phyloP scores from a whole-genome alignment of 1,140 invertebrate genomes.

The Leptoteleia sp. region DNA sequence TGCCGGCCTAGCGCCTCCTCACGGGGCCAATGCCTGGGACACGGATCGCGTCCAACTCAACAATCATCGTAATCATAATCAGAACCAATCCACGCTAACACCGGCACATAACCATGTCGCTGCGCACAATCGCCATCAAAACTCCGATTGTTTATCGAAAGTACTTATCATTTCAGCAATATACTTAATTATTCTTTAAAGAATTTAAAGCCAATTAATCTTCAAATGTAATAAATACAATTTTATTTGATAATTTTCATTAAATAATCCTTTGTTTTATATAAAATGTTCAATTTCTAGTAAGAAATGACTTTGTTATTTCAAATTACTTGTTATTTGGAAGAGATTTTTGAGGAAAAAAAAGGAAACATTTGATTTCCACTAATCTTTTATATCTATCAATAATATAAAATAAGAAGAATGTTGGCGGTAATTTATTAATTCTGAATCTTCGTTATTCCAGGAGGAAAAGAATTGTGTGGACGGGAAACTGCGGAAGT shows the following conservation, averaged over 20 bases:
- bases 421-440: background rate
- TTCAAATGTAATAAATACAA: no score
- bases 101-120: conserved; percentile 71
- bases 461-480: conserved; percentile 74
- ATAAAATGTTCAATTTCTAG: no score
- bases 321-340: no score
- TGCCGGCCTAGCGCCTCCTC: conserved; percentile 84
- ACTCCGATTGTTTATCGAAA: conserved; percentile 74
- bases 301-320: no score
- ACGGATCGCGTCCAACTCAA: conserved; percentile 85
- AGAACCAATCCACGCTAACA: conserved; percentile 71
- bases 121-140: conserved; percentile 72
- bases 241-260: no score
- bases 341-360: no score
- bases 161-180: conserved; percentile 48
- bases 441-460: conserved; percentile 9
- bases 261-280: no score
- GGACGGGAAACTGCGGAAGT: conserved; percentile 72
- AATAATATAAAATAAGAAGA: background rate
- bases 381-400: no score
- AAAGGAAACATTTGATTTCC: no score
- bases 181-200: no score
- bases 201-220: no score
- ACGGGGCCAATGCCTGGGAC: conserved; percentile 83
- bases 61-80: conserved; percentile 81